Conservation (phyloP, 1,140 invertebrate genomes). For the Drosophila oshimai region DNA sequence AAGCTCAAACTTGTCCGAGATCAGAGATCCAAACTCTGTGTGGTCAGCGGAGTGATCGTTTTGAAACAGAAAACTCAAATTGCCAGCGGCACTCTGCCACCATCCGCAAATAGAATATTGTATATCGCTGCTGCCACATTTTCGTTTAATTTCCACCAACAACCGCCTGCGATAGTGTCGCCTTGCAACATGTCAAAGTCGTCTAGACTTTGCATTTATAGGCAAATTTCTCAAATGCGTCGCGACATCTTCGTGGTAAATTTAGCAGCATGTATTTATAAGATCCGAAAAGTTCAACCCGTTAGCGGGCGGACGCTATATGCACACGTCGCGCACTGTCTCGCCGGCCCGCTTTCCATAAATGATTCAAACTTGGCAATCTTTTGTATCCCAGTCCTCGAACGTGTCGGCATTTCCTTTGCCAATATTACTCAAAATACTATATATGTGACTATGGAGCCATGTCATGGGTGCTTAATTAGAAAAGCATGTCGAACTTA, state of each 20-base stretch:
- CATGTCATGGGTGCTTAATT: conserved; percentile 4
- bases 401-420: conserved; percentile 41
- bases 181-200: conserved; percentile 54
- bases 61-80: background rate
- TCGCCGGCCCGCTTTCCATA: background rate
- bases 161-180: conserved; percentile 34
- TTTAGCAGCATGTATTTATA: conserved; percentile 68
- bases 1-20: conserved; percentile 37
- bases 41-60: conserved; percentile 37
- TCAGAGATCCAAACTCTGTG: background rate
- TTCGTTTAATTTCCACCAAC: conserved; percentile 19
- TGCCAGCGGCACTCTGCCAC: conserved; percentile 1
- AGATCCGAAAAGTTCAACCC: conserved; percentile 57
- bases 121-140: conserved; percentile 14
- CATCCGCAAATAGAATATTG: conserved; percentile 56
- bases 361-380: conserved; percentile 33
- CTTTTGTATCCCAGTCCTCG: conserved; percentile 26
- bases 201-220: conserved; percentile 62
- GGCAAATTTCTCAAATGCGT: conserved; percentile 62
- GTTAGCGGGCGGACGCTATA: conserved; percentile 21
- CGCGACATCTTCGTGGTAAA: conserved; percentile 66
- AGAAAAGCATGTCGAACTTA: conserved; percentile 1
- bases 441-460: background rate
- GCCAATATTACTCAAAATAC: background rate
- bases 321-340: conserved; percentile 30